These are phyloP conservation scores for Cacoxenus indagator DNA, from an alignment of 2,888 invertebrate genomes.

Conservation along the genomic window DNA sequence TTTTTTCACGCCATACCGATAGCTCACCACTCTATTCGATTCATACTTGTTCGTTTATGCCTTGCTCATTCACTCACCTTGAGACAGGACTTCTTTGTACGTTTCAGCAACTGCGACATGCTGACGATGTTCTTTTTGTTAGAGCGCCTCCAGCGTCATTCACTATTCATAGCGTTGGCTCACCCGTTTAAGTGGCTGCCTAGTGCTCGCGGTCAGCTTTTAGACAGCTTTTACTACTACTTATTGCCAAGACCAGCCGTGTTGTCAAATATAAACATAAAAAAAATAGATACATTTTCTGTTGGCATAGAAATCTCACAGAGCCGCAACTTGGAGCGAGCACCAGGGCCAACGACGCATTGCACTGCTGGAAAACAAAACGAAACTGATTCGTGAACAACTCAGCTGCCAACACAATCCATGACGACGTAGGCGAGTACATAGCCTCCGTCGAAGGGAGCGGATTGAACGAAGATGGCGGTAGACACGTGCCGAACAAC, in stretches of 20 bases:
- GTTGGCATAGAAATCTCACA: neutral
- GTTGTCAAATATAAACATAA: too few species aligned
- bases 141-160: neutral
- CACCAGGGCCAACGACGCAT: constrained; percentile 32
- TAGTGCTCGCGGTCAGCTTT: too few species aligned
- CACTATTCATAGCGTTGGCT: neutral
- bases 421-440: neutral
- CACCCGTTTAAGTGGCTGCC: neutral
- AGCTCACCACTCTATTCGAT: neutral
- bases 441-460: neutral
- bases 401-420: neutral
- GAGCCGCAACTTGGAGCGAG: constrained; percentile 8
- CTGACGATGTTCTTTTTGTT: constrained; percentile 18
- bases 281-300: too few species aligned
- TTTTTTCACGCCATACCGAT: neutral
- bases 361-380: constrained; percentile 54
- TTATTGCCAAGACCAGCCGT: too few species aligned
- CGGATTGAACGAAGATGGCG: neutral
- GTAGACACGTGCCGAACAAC: neutral
- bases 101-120: constrained; percentile 68
- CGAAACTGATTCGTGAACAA: constrained; percentile 44
- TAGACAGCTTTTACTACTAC: too few species aligned
- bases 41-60: neutral
- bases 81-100: constrained; percentile 69
- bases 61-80: constrained; percentile 58